These are phyloP conservation scores for Aromia moschata DNA, from an alignment of 2,888 invertebrate species.

Conservation along the genomic window DNA sequence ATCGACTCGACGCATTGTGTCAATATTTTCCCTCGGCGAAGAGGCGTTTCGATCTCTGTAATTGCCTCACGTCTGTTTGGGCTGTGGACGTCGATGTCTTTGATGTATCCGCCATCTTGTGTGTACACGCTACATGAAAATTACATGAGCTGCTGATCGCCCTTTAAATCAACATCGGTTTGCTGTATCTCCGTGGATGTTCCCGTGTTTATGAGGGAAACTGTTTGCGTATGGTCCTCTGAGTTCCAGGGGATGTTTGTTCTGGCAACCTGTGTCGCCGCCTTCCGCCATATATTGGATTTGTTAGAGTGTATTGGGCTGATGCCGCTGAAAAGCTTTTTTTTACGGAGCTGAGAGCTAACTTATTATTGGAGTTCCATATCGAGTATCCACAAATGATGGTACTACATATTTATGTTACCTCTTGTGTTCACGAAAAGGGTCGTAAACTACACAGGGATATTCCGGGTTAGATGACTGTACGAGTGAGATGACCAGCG, in stretches of 20 bases:
- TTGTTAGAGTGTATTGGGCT: constrained; percentile 22
- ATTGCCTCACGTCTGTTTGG: constrained; percentile 59
- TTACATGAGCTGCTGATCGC: constrained; percentile 60
- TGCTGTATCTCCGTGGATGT: constrained; percentile 34
- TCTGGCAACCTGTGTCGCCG: constrained; percentile 40
- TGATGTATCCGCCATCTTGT: constrained; percentile 61
- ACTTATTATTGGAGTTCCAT: no score
- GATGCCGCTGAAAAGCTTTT: background rate
- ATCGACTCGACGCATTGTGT: constrained; percentile 44
- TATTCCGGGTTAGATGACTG: no score
- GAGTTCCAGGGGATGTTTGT: constrained; percentile 38
- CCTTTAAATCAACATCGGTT: constrained; percentile 56
- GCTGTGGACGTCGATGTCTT: constrained; percentile 57
- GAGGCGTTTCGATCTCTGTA: constrained; percentile 37
- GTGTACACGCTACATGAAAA: constrained; percentile 62
- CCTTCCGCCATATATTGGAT: constrained; percentile 39
- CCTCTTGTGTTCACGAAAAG: no score
- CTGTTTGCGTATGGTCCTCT: constrained; percentile 42
- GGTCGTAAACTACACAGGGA: no score
- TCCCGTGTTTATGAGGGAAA: constrained; percentile 36
- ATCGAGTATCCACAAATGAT: no score
- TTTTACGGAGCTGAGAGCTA: no score
- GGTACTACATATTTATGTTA: no score
- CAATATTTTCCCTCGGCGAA: constrained; percentile 43
- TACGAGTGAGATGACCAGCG: no score